Base-by-base conservation (phyloP, 2,888 invertebrate species). In the Stenoptilia bipunctidactyla region DNA sequence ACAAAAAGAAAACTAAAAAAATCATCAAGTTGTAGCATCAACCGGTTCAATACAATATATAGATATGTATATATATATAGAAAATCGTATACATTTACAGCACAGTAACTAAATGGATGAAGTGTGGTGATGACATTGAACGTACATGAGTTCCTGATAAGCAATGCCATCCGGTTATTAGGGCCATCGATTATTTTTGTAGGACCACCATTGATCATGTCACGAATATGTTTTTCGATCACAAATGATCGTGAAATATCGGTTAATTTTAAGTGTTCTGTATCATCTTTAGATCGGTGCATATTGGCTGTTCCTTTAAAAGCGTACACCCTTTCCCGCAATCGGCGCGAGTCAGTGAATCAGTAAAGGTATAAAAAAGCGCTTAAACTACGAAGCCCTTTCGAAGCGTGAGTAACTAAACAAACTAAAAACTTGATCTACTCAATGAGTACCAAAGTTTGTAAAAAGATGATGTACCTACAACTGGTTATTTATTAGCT, bases 21-120 rank as follows among this genome's bases (percentile, higher is more conserved):
- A 74, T 74, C 68, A 70, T 77, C 73, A 69, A 56, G 69, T 77
- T 73, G 71, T 79, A 80, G 82, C 82, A 74, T 76, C 68, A 77
- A 79, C 77, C 73, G 74, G 13, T 76, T 74, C 66, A 66, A 57
- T 67, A 75, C 67, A 73, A 66, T 69, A 66, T 59, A 68, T 34
- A n/a, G n/a, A 12, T 30, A 30, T 10, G 12, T 30, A 30, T 30
- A 30, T 30, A 75, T 69, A 68, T 63, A 67, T 74, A 77, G 69
- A 74, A 77, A 77, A 77, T 74, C 79, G 73, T 68, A 64, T 71
- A 75, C 69, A 68, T 63, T 68, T 74, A 77, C 70, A 74, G 79
- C 77, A 77, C 74, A 80, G 73, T 68, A 64, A 75, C 71, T 76
- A 74, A 66, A 72, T 75, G 76, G 55, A 52, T 54, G 51, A 68